Evolutionary conservation across 2,797 vertebrate species (phyloP), one percentile per base, ranked within the genome.

Genomic region (Sebastes matsubarae): DNA sequence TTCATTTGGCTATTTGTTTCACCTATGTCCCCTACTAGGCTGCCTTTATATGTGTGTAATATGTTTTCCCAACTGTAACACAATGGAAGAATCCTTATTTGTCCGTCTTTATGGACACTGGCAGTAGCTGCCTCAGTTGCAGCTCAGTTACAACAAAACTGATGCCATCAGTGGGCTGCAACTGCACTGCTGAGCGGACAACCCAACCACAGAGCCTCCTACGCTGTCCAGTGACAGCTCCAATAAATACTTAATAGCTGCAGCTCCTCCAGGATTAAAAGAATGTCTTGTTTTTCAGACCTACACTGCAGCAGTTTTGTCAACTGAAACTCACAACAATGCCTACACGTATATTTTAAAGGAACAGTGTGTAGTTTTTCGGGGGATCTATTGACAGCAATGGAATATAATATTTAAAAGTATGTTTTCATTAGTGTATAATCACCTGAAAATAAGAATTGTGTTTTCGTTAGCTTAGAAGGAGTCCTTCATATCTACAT

Each of bases 161-260:
- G 36, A 2, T 32, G 32, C 42, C 65, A 76, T 69, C 61, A 61
- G 11, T 54, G 73, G n/a, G 54, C 75, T 72, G 59, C 61, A 55
- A 65, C 63, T 50, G 60, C 77, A 76, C 54, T 66, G 74, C 70
- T 77, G 71, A 83, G 68, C 30, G 25, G 80, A 77, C 29, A 63
- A 67, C 70, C 58, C 11, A 46, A 72, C 66, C 59, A 13, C 71
- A 55, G 46, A 75, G 79, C 85, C 72, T 81, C 81, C 80, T 57
- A 82, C 64, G 2, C 77, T 55, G 61, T 67, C 18, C 67, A 42
- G 66, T 78, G 80, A 77, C 86, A 77, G 72, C 73, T 68, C 61
- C 71, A 76, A 82, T 88, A 81, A 88, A 90, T 86, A 84, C 79
- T 87, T 79, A 13, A 93, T 68, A 27, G 18, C 55, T 86, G 58